Evolutionary conservation across 2,888 invertebrate genomes (phyloP).

Genomic region (Volucella inanis): DNA sequence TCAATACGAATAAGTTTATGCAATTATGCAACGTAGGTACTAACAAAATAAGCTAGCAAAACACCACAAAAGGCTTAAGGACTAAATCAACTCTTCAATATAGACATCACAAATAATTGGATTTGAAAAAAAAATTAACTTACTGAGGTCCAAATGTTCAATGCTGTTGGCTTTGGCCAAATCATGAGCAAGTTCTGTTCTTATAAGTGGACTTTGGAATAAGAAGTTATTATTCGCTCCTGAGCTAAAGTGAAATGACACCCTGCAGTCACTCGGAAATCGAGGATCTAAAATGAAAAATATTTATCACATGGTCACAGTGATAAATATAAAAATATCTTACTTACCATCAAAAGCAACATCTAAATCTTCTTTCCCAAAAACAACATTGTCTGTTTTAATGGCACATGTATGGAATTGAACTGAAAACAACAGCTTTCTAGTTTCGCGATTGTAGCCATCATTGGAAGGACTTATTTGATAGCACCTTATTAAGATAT

Average conservation of each 20-base stretch:
- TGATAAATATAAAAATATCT: neutral
- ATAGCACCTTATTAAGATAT: slow-evolving; percentile 95
- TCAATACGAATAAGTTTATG: too few species aligned
- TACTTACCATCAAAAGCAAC: slow-evolving; percentile 89
- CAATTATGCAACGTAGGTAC: slow-evolving; percentile 9
- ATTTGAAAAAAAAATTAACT: slow-evolving; percentile 49
- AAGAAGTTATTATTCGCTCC: slow-evolving; percentile 67
- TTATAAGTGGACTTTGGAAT: slow-evolving; percentile 78
- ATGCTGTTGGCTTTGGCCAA: slow-evolving; percentile 76
- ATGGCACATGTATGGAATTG: slow-evolving; percentile 98
- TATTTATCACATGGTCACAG: slow-evolving; percentile 1
- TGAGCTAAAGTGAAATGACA: slow-evolving; percentile 76
- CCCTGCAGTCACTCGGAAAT: slow-evolving; percentile 77
- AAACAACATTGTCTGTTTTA: slow-evolving; percentile 91
- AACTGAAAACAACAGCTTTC: slow-evolving; percentile 91
- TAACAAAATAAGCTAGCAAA: slow-evolving; percentile 21
- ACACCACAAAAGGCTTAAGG: neutral
- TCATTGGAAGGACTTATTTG: slow-evolving; percentile 84
- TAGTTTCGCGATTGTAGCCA: slow-evolving; percentile 76
- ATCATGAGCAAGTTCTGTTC: slow-evolving; percentile 75
- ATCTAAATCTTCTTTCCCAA: slow-evolving; percentile 94
- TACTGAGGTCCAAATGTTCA: slow-evolving; percentile 76
- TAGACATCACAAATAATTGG: slow-evolving; percentile 11
- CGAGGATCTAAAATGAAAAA: slow-evolving; percentile 75
- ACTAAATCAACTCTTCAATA: neutral